A percentile compares a stretch with the other conserved stretches of the same genome.
These are phyloP conservation scores for Myzus persicae DNA, from an alignment of 1,140 invertebrate genomes.

Conservation along the genomic window DNA sequence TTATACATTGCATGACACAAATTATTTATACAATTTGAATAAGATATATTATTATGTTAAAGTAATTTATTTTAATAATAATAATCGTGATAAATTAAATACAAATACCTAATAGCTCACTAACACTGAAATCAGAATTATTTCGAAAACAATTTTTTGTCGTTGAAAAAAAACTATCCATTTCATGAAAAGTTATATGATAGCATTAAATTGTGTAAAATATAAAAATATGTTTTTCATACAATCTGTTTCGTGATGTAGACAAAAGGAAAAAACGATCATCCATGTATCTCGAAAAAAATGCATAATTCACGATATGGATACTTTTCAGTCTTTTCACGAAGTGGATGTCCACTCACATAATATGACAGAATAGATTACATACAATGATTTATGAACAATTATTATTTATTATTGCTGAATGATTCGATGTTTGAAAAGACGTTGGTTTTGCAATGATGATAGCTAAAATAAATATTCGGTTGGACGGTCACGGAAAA, in stretches of 20 bases:
- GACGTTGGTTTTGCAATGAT: not conserved
- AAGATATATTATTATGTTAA: too few relatives aligned
- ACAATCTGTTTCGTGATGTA: not conserved
- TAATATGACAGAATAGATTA: slow-evolving; percentile 1
- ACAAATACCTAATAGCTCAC: not conserved
- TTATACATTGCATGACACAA: not conserved
- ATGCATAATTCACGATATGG: not conserved
- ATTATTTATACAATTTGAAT: not conserved
- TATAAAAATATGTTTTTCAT: not conserved
- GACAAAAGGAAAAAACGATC: not conserved
- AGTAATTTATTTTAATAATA: not conserved
- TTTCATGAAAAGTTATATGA: not conserved
- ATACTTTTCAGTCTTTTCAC: not conserved
- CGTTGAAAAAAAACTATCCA: not conserved
- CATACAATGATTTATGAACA: slow-evolving; percentile 5
- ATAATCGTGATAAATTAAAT: not conserved
- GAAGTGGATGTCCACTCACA: not conserved
- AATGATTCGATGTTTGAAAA: not conserved
- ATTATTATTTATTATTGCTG: slow-evolving; percentile 6
- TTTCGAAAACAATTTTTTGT: not conserved
- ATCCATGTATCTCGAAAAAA: not conserved
- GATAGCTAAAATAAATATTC: not conserved
- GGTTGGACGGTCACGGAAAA: not conserved
- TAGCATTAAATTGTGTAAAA: not conserved
- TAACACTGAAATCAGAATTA: not conserved